phyloP scores from a whole-genome alignment of 64 coral and sea anemone species.

The Platygyra sinensis region DNA sequence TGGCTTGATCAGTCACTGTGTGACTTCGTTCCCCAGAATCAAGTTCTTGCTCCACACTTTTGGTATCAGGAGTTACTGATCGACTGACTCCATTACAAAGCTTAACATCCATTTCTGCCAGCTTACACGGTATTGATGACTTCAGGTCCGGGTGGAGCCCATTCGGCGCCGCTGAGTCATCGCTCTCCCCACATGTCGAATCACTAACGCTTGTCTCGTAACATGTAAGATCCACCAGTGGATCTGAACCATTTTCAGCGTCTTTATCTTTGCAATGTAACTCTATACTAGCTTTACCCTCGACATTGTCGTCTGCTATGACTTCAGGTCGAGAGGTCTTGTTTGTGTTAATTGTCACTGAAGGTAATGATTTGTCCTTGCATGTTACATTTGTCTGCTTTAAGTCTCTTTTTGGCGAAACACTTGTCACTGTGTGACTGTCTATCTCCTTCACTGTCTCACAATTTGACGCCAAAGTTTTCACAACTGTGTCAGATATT shows the following conservation, averaged over 20 bases:
- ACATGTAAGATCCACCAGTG: slow-evolving; percentile 24
- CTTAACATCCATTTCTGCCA: background rate
- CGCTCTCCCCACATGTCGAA: slow-evolving; percentile 21
- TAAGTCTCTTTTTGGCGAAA: background rate
- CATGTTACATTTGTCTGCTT: background rate
- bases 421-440: background rate
- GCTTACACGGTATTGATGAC: background rate
- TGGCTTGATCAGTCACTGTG: background rate
- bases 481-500: background rate
- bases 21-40: background rate
- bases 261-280: background rate
- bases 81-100: background rate
- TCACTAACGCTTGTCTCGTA: slow-evolving; percentile 43
- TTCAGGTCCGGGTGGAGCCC: background rate
- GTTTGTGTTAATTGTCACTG: background rate
- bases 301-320: background rate
- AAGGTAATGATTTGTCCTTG: background rate
- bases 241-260: background rate
- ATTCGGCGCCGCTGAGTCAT: background rate
- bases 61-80: background rate
- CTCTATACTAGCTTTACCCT: background rate
- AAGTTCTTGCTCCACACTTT: background rate
- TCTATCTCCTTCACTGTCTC: background rate
- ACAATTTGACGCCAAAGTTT: background rate
- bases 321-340: background rate